Evolutionary conservation across 2,888 invertebrate species (phyloP).

Genomic region (Theodoxus fluviatilis): DNA sequence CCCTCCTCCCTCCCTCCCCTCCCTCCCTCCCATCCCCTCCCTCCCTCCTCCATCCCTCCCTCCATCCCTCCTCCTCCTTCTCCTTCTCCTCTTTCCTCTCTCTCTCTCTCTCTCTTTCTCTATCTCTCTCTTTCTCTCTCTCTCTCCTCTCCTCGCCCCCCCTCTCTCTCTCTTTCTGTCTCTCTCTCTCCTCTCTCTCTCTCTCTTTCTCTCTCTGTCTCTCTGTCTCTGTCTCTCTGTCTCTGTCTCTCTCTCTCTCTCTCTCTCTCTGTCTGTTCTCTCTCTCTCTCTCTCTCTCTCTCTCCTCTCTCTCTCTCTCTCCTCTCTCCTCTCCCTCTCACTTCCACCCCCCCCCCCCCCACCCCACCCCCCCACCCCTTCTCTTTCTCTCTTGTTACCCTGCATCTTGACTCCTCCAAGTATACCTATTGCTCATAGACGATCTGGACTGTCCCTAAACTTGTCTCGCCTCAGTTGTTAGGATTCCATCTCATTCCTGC

Average conservation of each 20-base stretch:
- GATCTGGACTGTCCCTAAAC: no score
- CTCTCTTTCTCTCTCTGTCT: slow-evolving; percentile 19
- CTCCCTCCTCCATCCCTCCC: neutral
- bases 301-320: slow-evolving; percentile 19
- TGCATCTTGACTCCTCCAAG: no score
- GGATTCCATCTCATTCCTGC: no score
- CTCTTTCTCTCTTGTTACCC: no score
- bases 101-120: slow-evolving; percentile 25
- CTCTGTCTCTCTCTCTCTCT: slow-evolving; percentile 10
- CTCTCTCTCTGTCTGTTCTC: neutral
- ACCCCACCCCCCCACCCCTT: no score
- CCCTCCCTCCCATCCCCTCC: neutral
- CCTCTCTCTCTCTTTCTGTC: slow-evolving; percentile 23
- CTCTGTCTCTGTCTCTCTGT: slow-evolving; percentile 10
- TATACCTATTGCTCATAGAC: no score
- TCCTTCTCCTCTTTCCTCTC: neutral
- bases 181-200: slow-evolving; percentile 1
- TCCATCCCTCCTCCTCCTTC: slow-evolving; percentile 1
- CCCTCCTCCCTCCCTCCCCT: neutral
- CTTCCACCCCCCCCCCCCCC: no score
- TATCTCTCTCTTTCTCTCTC: slow-evolving; percentile 16
- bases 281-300: slow-evolving; percentile 26
- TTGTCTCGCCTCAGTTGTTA: no score
- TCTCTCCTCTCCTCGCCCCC: neutral
- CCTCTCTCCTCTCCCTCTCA: neutral